Base-by-base conservation (phyloP, 2,797 vertebrate genomes). In the Gallinago stenura region DNA sequence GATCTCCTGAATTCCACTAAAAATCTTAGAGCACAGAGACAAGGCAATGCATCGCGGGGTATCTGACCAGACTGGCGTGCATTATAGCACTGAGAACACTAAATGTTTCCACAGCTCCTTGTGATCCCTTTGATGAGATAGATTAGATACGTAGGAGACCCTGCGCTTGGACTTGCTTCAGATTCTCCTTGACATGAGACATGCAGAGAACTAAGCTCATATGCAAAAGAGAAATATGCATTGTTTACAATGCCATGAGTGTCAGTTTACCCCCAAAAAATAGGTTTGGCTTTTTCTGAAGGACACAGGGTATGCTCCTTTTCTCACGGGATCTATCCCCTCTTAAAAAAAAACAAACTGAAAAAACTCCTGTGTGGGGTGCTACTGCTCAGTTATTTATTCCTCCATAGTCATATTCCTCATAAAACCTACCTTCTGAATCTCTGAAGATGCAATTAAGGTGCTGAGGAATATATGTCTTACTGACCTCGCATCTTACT, bases 121-220 rank as follows among this genome's bases (percentile, higher is more conserved):
- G n/a, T 70, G 33, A 53, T 22, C 1, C 7, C 70, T 66, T 43
- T 20, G 12, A 39, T 14, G 9, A 62, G 56, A 58, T 18, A 60
- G 33, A 18, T 31, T 33, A 57, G 22, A 5, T 10, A 15, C 0
- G 2, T 3, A 24, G 12, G 43, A 75, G 19, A 48, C 15, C 6
- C 15, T 12, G 15, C 45, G n/a, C 64, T 28, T 30, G 30, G n/a
- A 39, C 26, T 50, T 75, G 22, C 58, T 56, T 75, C 60, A 45
- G 43, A 15, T 15, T 21, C n/a, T 51, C 39, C 60, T 70, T 35
- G 7, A 31, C 20, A 37, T 1, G 18, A 61, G 22, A 43, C 48
- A 45, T 25, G 33, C 0, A 0, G 35, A 79, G 46, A 81, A 37
- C 10, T 39, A 24, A 70, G 41, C 43, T 51, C 5, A 0, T 6